These are phyloP conservation scores for Nasonia oneida DNA, from an alignment of 2,888 invertebrate genomes.

Conservation along the genomic window DNA sequence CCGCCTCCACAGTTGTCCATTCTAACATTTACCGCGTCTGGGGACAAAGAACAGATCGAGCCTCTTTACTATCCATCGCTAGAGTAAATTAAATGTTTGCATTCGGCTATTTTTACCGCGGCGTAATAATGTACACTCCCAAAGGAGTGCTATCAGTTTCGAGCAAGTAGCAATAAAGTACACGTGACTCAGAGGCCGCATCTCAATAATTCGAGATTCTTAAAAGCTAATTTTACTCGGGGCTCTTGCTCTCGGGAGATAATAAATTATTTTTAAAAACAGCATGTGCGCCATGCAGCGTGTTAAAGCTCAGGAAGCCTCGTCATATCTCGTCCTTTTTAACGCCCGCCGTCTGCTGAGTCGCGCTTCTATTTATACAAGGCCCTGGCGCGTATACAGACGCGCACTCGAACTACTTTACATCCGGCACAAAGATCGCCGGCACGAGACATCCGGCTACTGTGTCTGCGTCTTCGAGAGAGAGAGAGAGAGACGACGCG, in stretches of 20 bases:
- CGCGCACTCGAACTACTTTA: constrained; percentile 45
- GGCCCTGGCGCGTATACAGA: background rate
- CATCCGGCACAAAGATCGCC: constrained; percentile 43
- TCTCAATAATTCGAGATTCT: background rate
- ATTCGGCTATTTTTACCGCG: no score
- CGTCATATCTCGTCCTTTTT: constrained; percentile 21
- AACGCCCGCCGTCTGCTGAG: constrained; percentile 3
- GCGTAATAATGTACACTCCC: background rate
- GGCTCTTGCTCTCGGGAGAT: background rate
- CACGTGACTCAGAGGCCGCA: background rate
- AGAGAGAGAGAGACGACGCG: background rate
- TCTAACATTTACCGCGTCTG: constrained; percentile 78
- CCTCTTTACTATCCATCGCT: background rate
- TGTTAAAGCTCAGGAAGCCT: constrained; percentile 15
- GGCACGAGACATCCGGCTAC: constrained; percentile 44
- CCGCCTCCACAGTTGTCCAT: constrained; percentile 82
- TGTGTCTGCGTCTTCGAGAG: background rate
- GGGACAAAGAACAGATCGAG: constrained; percentile 26
- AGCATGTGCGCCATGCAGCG: background rate
- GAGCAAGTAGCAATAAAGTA: background rate
- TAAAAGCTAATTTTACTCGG: background rate
- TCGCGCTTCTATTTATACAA: constrained; percentile 46
- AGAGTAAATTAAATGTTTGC: no score
- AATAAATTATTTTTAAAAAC: constrained; percentile 25
- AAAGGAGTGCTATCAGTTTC: background rate